Conservation (phyloP, 1,140 invertebrate species). For the Sipha flava region DNA sequence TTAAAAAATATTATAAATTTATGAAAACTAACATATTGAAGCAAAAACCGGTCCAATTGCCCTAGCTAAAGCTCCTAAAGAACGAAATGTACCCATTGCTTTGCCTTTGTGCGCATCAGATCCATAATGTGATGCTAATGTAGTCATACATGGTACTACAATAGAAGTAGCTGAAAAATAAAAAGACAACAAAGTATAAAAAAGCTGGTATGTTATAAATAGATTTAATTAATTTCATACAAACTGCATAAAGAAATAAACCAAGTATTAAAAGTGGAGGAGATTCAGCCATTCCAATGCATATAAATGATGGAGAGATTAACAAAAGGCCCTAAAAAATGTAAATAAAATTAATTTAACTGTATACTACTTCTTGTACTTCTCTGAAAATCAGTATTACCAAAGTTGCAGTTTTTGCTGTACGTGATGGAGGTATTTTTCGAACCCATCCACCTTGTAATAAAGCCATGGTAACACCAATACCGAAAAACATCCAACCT, state of each 20-base stretch:
- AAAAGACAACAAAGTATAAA: not conserved
- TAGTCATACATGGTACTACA: constrained; percentile 88
- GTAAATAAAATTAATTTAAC: not conserved
- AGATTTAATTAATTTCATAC: constrained; percentile 53
- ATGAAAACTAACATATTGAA: constrained; percentile 54
- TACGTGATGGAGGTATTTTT: constrained; percentile 64
- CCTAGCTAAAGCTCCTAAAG: constrained; percentile 83
- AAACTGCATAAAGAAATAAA: constrained; percentile 79
- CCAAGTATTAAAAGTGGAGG: constrained; percentile 62
- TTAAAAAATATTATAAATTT: not conserved
- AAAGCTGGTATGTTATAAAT: no score
- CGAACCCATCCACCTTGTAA: constrained; percentile 86
- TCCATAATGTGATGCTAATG: constrained; percentile 75
- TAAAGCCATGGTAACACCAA: constrained; percentile 85
- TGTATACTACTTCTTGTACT: not conserved
- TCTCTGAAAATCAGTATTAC: constrained; percentile 42
- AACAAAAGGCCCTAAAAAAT: constrained; percentile 66
- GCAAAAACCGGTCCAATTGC: constrained; percentile 85
- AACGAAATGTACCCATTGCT: constrained; percentile 86
- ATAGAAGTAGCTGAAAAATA: constrained; percentile 71
- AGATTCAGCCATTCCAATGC: constrained; percentile 64
- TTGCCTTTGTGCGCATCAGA: constrained; percentile 79
- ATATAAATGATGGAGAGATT: constrained; percentile 80
- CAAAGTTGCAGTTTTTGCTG: constrained; percentile 60
- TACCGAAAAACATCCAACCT: constrained; percentile 93